Evolutionary conservation across 2,797 vertebrate species (phyloP).

Genomic region (Mergus octosetaceus): DNA sequence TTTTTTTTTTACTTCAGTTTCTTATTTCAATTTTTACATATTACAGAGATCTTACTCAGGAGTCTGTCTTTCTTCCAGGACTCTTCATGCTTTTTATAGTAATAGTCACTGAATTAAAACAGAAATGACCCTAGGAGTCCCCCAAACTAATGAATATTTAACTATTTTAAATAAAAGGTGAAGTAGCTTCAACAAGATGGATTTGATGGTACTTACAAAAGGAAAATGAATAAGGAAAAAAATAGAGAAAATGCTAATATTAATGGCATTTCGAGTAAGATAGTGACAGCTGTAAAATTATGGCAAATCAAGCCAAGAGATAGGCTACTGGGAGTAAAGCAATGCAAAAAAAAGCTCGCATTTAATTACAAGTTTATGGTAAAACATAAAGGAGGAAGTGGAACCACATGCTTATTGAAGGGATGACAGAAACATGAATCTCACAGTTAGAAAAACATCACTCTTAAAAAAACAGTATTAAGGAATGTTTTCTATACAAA

Average conservation of each 20-base stretch:
- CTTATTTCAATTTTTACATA: not conserved
- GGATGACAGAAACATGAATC: not conserved
- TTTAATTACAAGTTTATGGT: not conserved
- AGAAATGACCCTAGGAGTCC: not conserved
- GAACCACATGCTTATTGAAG: not conserved
- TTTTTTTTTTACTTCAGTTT: not conserved
- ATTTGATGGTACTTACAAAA: not conserved
- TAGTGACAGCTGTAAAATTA: not conserved
- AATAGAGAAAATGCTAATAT: not conserved
- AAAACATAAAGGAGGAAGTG: not conserved
- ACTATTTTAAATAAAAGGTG: constrained; percentile 23
- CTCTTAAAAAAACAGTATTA: not conserved
- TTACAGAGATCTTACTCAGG: not conserved
- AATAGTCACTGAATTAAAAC: not conserved
- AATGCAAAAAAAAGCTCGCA: not conserved
- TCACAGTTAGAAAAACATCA: not conserved
- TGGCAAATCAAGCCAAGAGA: not conserved
- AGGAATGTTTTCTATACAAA: not conserved
- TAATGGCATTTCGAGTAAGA: not conserved
- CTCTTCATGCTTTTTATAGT: constrained; percentile 6
- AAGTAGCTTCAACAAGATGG: not conserved
- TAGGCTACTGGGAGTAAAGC: not conserved
- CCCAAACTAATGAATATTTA: constrained; percentile 9
- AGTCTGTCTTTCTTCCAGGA: constrained; percentile 7
- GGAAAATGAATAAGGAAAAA: not conserved